Evolutionary conservation across 1,140 invertebrate genomes (phyloP).

Genomic region (Sminthurides bifidus): DNA sequence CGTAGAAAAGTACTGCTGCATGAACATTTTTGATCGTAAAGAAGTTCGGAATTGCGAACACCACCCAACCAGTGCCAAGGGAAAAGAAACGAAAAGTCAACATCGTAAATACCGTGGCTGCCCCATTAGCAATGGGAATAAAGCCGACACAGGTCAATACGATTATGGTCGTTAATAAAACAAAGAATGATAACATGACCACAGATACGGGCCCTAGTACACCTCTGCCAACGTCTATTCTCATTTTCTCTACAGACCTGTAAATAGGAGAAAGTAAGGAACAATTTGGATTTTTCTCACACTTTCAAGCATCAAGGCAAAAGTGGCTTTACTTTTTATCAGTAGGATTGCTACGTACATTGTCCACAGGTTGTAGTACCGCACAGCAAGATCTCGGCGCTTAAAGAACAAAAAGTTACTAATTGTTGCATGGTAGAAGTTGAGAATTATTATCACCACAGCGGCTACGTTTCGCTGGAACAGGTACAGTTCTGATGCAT

Average conservation of each 20-base stretch:
- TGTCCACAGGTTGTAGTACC: slow-evolving; percentile 11
- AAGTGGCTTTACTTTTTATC: too few species aligned
- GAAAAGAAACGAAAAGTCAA: neutral
- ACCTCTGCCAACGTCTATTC: neutral
- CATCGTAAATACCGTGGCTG: slow-evolving; percentile 3
- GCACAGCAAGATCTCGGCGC: neutral
- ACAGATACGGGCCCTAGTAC: neutral
- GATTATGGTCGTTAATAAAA: neutral
- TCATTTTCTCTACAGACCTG: slow-evolving; percentile 1
- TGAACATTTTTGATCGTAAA: neutral
- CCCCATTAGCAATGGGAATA: slow-evolving; percentile 6
- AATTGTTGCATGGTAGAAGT: slow-evolving; percentile 2
- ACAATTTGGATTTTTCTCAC: too few species aligned
- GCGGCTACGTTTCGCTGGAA: slow-evolving; percentile 12
- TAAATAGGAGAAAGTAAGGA: neutral
- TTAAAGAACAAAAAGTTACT: slow-evolving; percentile 1
- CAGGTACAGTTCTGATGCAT: slow-evolving; percentile 9
- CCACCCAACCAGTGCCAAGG: neutral
- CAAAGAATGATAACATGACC: neutral
- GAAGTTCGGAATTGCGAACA: neutral
- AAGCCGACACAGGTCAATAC: neutral
- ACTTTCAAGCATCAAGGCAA: too few species aligned
- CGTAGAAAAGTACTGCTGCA: neutral
- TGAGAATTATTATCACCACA: slow-evolving; percentile 1
- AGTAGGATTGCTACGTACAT: too few species aligned